These are phyloP conservation scores for Rhamphomyia laevipes DNA, from an alignment of 2,888 invertebrate species.

Conservation along the genomic window DNA sequence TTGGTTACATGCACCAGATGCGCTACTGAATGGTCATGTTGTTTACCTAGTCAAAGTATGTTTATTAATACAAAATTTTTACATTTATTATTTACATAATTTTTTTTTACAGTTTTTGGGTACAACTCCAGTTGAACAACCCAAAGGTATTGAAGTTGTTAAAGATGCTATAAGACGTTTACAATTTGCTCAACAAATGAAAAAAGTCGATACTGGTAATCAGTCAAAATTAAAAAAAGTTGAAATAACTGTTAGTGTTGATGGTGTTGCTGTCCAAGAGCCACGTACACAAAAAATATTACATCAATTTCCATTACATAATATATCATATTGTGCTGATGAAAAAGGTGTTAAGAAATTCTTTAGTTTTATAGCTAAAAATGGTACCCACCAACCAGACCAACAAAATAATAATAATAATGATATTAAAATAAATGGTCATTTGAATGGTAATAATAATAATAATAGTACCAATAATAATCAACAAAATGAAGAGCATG, in stretches of 20 bases:
- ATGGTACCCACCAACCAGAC: conserved; percentile 15
- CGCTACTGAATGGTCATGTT: conserved; percentile 87
- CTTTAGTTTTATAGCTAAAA: conserved; percentile 48
- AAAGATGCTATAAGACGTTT: conserved; percentile 95
- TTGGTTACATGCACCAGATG: conserved; percentile 92
- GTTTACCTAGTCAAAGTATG: conserved; percentile 93
- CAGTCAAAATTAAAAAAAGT: conserved; percentile 77
- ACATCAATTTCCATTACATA: conserved; percentile 90
- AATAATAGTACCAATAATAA: conserved; percentile 14
- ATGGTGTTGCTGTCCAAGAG: conserved; percentile 86
- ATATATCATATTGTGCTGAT: conserved; percentile 98
- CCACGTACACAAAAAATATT: conserved; percentile 67
- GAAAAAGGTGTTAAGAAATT: conserved; percentile 97
- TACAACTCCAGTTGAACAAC: conserved; percentile 86
- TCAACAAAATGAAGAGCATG: conserved; percentile 63
- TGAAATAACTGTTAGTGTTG: conserved; percentile 93
- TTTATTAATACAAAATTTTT: conserved; percentile 3
- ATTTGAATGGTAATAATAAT: conserved; percentile 14
- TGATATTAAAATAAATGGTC: conserved; percentile 13
- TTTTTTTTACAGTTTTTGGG: conserved; percentile 68
- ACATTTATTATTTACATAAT: not conserved
- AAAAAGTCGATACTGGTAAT: conserved; percentile 74
- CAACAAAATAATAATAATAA: conserved; percentile 13
- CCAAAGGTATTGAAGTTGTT: conserved; percentile 95
- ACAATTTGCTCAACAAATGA: conserved; percentile 85